Conservation (phyloP, 2,113 vertebrate genomes). For the Catharus bicknelli region DNA sequence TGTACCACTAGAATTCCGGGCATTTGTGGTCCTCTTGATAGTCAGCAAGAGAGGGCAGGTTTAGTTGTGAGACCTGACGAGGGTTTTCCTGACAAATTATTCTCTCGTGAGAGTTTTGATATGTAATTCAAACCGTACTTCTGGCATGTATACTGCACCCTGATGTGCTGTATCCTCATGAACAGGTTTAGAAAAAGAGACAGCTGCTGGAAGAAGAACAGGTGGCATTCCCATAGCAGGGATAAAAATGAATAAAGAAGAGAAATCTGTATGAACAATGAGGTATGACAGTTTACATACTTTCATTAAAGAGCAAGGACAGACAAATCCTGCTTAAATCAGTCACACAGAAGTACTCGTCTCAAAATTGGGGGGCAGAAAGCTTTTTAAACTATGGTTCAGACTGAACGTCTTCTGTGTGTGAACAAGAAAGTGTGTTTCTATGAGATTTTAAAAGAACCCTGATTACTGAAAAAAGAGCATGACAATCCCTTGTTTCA, state of each 20-base stretch:
- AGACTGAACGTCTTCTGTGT: not conserved
- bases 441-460: not conserved
- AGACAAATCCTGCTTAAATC: not conserved
- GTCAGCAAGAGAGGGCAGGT: not conserved
- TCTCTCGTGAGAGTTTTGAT: not conserved
- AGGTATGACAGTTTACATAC: not conserved
- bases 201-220: constrained; percentile 28
- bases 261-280: not conserved
- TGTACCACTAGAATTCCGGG: not conserved
- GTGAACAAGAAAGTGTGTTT: not conserved
- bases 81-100: not conserved
- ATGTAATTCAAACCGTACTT: constrained; percentile 1
- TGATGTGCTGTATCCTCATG: not conserved
- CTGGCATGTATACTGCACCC: not conserved
- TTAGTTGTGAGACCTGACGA: not conserved
- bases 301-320: not conserved
- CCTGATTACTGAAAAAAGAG: not conserved
- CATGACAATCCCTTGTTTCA: not conserved
- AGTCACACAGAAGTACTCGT: not conserved
- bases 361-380: not conserved
- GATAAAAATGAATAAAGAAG: not conserved
- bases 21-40: not conserved
- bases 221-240: constrained; percentile 6
- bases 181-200: constrained; percentile 2
- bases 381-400: not conserved